Conservation (phyloP, 2,888 invertebrate genomes). For the Bedellia somnulentella region DNA sequence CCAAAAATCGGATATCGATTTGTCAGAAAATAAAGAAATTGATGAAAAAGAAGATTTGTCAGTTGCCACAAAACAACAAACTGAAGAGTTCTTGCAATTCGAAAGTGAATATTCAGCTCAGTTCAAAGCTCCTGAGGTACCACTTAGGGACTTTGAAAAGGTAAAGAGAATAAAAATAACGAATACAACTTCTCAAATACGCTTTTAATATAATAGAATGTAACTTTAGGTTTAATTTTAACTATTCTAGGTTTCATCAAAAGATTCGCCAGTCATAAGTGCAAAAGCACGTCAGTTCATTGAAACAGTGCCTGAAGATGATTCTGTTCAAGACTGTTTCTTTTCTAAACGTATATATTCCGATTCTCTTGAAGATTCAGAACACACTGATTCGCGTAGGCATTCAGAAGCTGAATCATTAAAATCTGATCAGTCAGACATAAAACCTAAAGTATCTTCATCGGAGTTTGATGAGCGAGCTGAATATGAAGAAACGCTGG, state of each 20-base stretch:
- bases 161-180: conserved; percentile 18
- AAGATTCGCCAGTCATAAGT: conserved; percentile 53
- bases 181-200: no score
- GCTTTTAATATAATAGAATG: no score
- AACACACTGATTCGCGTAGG: conserved; percentile 49
- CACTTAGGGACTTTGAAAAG: conserved; percentile 26
- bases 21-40: no score
- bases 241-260: no score
- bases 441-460: conserved; percentile 47
- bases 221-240: no score
- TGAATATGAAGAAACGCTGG: conserved; percentile 48
- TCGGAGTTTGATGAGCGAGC: conserved; percentile 55
- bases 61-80: neutral
- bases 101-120: conserved; percentile 40
- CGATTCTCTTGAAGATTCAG: conserved; percentile 54
- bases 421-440: conserved; percentile 53
- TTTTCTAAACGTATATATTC: conserved; percentile 57
- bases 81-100: conserved; percentile 13
- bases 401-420: conserved; percentile 55
- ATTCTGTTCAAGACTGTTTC: conserved; percentile 56
- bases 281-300: conserved; percentile 56
- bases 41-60: no score
- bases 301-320: conserved; percentile 58
- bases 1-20: neutral
- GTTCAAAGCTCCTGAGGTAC: conserved; percentile 17